Evolutionary conservation across 2,113 vertebrate species (phyloP).

Genomic region (Anthoscopus minutus): DNA sequence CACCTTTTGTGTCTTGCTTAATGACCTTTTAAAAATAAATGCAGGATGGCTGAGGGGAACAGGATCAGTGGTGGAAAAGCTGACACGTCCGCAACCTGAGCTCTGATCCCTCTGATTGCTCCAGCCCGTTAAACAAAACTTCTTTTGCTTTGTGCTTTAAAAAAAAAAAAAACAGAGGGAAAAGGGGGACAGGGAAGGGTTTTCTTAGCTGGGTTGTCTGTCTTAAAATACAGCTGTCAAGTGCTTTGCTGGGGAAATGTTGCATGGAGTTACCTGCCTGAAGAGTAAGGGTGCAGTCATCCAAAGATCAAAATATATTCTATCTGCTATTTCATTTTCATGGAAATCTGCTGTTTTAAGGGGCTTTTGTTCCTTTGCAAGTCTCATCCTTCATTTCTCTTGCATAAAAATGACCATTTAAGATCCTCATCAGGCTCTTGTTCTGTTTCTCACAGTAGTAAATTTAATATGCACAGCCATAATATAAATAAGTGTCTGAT

Average conservation of each 20-base stretch:
- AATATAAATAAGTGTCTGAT: neutral
- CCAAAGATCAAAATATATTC: neutral
- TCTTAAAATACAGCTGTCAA: neutral
- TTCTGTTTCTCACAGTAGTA: neutral
- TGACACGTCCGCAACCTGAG: conserved; percentile 41
- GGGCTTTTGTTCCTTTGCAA: neutral
- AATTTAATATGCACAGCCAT: neutral
- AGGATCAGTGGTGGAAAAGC: neutral
- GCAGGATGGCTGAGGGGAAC: neutral
- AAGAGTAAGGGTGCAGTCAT: neutral
- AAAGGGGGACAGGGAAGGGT: conserved; percentile 19
- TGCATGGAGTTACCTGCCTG: neutral
- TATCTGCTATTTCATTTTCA: neutral
- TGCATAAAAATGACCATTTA: neutral
- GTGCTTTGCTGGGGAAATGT: neutral
- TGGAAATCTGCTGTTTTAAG: neutral
- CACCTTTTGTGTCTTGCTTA: conserved; percentile 37
- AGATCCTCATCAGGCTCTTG: neutral
- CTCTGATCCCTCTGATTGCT: conserved; percentile 6
- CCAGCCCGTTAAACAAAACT: conserved; percentile 1
- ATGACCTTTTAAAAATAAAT: conserved; percentile 33
- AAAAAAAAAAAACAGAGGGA: neutral
- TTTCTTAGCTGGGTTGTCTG: conserved; percentile 18
- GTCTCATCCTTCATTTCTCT: neutral
- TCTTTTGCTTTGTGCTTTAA: neutral